phyloP scores from a whole-genome alignment of 2,113 vertebrate species.

The Oreochromis tanganicae region DNA sequence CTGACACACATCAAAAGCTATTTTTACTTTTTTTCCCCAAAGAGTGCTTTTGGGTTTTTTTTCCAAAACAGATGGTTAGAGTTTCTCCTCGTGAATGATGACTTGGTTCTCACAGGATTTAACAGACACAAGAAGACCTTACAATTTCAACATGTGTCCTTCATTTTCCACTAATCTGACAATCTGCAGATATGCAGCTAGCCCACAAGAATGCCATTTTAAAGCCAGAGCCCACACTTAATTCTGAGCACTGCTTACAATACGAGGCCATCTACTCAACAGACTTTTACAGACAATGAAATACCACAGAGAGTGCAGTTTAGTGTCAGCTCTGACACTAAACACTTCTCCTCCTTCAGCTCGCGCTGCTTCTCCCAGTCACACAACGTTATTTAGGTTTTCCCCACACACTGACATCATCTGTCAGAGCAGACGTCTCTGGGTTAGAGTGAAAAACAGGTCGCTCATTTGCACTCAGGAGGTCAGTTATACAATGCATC shows the following conservation, averaged over 20 bases:
- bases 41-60: accelerated
- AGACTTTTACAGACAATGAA: background rate
- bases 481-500: constrained; percentile 34
- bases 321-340: constrained; percentile 19
- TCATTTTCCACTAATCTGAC: background rate
- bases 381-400: background rate
- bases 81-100: background rate
- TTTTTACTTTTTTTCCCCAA: background rate
- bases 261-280: background rate
- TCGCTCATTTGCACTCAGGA: constrained; percentile 16
- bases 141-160: background rate
- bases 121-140: background rate
- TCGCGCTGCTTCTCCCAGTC: background rate
- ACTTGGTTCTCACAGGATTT: background rate
- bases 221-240: constrained; percentile 17
- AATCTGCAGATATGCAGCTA: background rate
- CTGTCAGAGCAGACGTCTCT: background rate
- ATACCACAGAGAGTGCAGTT: background rate
- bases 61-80: background rate
- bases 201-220: constrained; percentile 6
- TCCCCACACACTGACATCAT: background rate
- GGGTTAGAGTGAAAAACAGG: background rate
- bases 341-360: constrained; percentile 8
- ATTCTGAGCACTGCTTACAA: constrained; percentile 1
- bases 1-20: background rate